Base-by-base conservation (phyloP, 2,797 vertebrate species). In the Pseudochirops cupreus region DNA sequence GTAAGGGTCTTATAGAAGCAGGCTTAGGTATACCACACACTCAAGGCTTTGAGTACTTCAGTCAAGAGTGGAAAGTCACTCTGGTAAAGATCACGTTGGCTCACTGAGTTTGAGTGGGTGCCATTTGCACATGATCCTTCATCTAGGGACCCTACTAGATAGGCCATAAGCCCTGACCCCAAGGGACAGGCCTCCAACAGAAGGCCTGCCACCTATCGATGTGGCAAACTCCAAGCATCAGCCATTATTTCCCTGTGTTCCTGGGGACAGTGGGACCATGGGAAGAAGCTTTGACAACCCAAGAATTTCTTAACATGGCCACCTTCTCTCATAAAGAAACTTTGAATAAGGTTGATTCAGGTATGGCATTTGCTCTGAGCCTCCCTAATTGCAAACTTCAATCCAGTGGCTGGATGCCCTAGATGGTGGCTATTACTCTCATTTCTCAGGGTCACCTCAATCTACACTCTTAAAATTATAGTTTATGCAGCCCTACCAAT, bases 341-440 rank as follows among this genome's bases (percentile, higher is more conserved):
- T 2, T 9, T 82, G 7, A 82, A 21, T 82, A 82, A 39, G 6
- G 0, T 39, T 74, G 67, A 74, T 21, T 82, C 67, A 46, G 67
- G n/a, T 24, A 39, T 16, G 39, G 18, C 6, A 82, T 39, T 16
- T 82, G 5, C n/a, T 39, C n/a, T 39, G 11, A 3, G 28, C 0
- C 28, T 39, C n/a, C n/a, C 67, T 82, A 39, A 82, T 82, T 82
- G 18, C n/a, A 39, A 21, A 82, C n/a, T 39, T 39, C 9, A 0
- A 3, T 16, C 39, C n/a, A 82, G n/a, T 82, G n/a, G 2, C 18
- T 24, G 39, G 16, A 0, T 1, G 0, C n/a, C 21, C 33, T 1
- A 26, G 74, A 39, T 82, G 39, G 39, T 82, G 21, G 2, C 16
- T 46, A 18, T 46, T 46, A 82, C 21, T 0, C 7, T 24, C 18